Evolutionary conservation across 2,797 vertebrate genomes (phyloP), one percentile per base, ranked within the genome.

Genomic region (Sarcophilus harrisii): DNA sequence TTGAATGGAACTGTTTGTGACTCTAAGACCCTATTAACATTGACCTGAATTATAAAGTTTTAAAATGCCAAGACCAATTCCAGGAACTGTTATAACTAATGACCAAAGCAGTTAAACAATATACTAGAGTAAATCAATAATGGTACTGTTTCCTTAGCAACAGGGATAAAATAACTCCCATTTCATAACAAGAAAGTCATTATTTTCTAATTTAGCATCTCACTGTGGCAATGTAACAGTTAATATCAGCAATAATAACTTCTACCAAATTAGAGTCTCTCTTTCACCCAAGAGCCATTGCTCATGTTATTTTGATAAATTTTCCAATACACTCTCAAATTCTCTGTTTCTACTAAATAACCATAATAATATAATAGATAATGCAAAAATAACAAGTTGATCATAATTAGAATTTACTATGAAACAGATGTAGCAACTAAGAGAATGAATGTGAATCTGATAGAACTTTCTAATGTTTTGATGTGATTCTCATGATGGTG

Each of bases 131-230:
- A 90, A 21, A 27, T 90, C 0, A 57, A 32, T 57, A 73, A 58
- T 90, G 52, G 81, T 0, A 14, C 58, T 30, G 52, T 94, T 97
- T 21, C 11, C 93, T 90, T 93, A 54, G 87, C 18, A 92, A 96
- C 81, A 89, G 5, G 55, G 38, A 91, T 24, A 95, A 93, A 73
- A 95, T 90, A 91, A 90, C 94, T 89, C 5, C 3, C 0, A 92
- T 90, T 52, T 92, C 8, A 73, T 5, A 94, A 5, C 4, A 45
- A 95, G 90, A 92, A 97, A 96, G 28, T 1, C 24, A 11, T 57
- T 49, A 94, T 95, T 94, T 96, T 27, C 1, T 87, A 97, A 89
- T 57, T 62, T n/a, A 92, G 58, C 29, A 92, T 57, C 28, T 93
- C 94, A 96, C 58, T 90, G 52, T 52, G n/a, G 1, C 29, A 91